Evolutionary conservation across 2,797 vertebrate genomes (phyloP).

Genomic region (Sebastes diploproa): DNA sequence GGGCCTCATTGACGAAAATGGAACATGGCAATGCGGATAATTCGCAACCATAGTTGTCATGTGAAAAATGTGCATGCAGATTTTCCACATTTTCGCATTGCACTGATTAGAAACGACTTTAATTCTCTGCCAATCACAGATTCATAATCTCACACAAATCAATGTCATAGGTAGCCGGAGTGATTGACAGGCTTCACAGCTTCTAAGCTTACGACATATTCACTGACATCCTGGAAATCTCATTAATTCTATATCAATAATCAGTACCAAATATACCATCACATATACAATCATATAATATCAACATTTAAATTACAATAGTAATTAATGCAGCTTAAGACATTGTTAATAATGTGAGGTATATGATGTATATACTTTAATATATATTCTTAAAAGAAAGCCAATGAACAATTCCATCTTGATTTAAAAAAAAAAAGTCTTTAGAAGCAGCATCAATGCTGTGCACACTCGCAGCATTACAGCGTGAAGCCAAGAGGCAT

Average conservation of each 20-base stretch:
- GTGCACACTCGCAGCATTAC: constrained; percentile 23
- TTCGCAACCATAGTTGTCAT: too few relatives aligned
- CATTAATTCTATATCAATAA: neutral
- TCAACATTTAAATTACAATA: neutral
- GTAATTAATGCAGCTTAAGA: neutral
- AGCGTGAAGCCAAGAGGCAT: constrained; percentile 61
- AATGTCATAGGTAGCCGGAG: neutral
- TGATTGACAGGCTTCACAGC: neutral
- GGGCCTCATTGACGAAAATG: too few relatives aligned
- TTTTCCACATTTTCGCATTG: too few relatives aligned
- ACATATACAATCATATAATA: neutral
- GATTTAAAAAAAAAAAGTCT: neutral
- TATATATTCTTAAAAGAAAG: neutral
- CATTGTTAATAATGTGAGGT: neutral
- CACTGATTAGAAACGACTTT: too few relatives aligned
- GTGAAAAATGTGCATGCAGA: too few relatives aligned
- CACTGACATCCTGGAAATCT: neutral
- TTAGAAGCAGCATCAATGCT: neutral
- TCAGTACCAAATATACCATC: too few relatives aligned
- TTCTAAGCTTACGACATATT: neutral
- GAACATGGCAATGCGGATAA: too few relatives aligned
- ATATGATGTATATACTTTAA: neutral
- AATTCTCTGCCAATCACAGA: neutral
- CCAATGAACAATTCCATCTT: neutral
- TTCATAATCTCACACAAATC: neutral